Conservation (phyloP, 92 coral and sea anemone genomes). For the Umimayanthus kanabou region DNA sequence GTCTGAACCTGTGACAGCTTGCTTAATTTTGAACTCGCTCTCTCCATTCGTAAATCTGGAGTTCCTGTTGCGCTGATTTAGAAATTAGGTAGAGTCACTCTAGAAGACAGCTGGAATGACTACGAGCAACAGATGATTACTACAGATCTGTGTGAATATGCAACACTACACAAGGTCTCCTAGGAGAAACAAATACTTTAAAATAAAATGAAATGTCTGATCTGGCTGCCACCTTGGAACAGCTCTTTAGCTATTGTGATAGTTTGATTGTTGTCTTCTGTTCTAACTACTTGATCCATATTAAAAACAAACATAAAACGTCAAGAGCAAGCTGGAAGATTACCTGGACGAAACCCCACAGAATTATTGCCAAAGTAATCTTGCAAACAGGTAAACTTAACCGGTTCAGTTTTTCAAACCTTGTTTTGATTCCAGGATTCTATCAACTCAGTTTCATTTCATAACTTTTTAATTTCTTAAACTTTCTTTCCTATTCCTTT, state of each 20-base stretch:
- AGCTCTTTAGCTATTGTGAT: neutral
- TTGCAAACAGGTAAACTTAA: neutral
- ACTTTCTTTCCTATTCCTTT: neutral
- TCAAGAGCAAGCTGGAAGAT: neutral
- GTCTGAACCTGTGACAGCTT: neutral
- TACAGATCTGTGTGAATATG: neutral
- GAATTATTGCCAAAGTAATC: too few relatives aligned
- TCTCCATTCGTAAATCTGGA: neutral
- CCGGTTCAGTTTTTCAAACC: neutral
- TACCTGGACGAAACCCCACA: neutral
- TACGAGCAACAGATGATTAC: neutral
- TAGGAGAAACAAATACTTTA: too few relatives aligned
- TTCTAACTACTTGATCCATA: neutral
- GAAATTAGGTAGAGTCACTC: neutral
- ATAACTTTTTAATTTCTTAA: neutral
- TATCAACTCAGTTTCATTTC: too few relatives aligned
- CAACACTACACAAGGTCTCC: neutral
- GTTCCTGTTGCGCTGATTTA: neutral
- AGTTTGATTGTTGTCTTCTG: neutral
- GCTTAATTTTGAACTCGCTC: neutral
- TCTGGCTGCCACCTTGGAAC: neutral
- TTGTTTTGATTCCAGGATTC: neutral
- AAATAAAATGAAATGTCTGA: neutral
- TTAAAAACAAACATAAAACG: neutral
- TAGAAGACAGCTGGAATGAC: neutral